Base-by-base conservation (phyloP, 2,113 vertebrate species). In the Apodemus sylvaticus region DNA sequence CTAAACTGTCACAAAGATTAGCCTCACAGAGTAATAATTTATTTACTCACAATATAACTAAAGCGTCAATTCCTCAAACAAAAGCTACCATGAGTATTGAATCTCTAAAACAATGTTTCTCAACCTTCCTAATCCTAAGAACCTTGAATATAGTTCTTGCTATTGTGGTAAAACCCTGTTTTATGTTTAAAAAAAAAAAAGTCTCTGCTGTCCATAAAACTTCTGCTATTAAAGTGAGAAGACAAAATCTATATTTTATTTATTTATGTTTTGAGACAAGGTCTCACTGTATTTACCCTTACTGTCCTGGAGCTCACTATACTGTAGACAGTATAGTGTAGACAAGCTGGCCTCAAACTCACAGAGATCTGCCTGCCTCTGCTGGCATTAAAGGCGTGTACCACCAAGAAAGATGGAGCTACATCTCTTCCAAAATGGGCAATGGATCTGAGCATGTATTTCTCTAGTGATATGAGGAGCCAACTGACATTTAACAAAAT, bases 61-160 rank as follows among this genome's bases (percentile, higher is more conserved):
- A 79, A 85, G 79, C 7, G 58, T 34, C 53, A 58, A 79, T 81
- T 86, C 89, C 29, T 90, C 74, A 91, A 87, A 93, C n/a, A 89
- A 85, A 89, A 22, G 71, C 60, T 73, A 14, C 31, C 26, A 48
- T 73, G 62, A 51, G 60, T 88, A 71, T 31, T 71, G n/a, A 91
- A 76, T 42, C 86, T 76, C 82, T 71, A 70, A 70, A 70, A 36
- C 66, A 70, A 34, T 70, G 66, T n/a, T n/a, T 71, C 36, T 73
- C 36, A 39, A 39, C n/a, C n/a, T 39, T 73, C 70, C 70, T 73
- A 73, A 39, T 22, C n/a, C 70, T 39, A 73, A 39, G n/a, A 73
- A n/a, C 70, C 70, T 39, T 73, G n/a, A 20, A 73, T 39, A 22
- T n/a, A 73, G 70, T 73, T 39, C 36, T 7, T 73, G 36, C 19